phyloP scores from a whole-genome alignment of 2,797 vertebrate genomes.

The Poecilia velifera region DNA sequence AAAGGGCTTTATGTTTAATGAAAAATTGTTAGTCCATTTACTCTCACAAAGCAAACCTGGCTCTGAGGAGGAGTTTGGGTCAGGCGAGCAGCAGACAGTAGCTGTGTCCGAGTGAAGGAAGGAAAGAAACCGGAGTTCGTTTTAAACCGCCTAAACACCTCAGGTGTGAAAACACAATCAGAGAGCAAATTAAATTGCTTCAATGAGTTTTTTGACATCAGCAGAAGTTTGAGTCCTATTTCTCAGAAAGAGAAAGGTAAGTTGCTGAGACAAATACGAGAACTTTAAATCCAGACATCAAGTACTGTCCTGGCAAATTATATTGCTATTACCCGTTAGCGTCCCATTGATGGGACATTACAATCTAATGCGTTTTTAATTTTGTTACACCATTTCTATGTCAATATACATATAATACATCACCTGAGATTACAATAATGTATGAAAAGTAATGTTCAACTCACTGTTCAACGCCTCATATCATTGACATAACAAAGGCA shows the following conservation, averaged over 20 bases:
- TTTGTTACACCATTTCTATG: too few species aligned
- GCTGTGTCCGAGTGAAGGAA: neutral
- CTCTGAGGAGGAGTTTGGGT: neutral
- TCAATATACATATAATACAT: too few species aligned
- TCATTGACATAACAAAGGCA: too few species aligned
- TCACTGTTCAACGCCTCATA: too few species aligned
- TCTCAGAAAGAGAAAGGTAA: neutral
- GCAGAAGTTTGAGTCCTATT: neutral
- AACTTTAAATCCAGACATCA: neutral
- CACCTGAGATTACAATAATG: too few species aligned
- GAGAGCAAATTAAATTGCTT: too few species aligned
- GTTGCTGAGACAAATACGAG: neutral
- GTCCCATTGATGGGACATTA: too few species aligned
- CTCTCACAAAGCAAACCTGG: neutral
- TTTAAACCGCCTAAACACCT: neutral
- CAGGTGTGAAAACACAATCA: too few species aligned
- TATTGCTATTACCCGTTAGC: neutral
- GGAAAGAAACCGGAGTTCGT: neutral
- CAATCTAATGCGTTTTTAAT: too few species aligned
- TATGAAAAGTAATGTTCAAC: too few species aligned
- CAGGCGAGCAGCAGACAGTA: too few species aligned
- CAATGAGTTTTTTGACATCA: too few species aligned
- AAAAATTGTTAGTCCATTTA: neutral
- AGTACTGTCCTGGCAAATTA: neutral
- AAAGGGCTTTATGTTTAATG: neutral